A percentile compares a stretch with the other conserved stretches of the same genome.
Conservation (phyloP, 2,113 vertebrate genomes). For the Typhlomys cinereus region DNA sequence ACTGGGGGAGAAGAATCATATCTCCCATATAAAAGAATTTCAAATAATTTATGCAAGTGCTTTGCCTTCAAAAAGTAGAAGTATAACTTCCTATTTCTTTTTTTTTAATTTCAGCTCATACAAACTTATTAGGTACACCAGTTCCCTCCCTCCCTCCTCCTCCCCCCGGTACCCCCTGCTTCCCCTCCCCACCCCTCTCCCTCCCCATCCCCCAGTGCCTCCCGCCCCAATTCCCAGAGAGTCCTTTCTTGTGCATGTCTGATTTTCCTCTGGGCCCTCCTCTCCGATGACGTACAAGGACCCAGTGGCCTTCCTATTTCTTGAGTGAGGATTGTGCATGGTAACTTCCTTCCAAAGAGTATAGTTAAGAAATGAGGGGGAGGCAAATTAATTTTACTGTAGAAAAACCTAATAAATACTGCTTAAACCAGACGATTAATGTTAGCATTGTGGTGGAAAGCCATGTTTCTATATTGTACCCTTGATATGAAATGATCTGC, state of each 20-base stretch:
- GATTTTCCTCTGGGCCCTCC: too few species aligned
- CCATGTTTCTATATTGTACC: slow-evolving; percentile 6
- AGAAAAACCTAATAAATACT: slow-evolving; percentile 3
- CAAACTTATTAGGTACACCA: too few species aligned
- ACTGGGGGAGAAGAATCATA: neutral
- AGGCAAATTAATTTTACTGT: neutral
- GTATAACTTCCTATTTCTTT: neutral
- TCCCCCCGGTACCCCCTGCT: too few species aligned
- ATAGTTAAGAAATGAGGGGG: neutral
- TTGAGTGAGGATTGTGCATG: neutral
- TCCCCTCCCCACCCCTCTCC: too few species aligned
- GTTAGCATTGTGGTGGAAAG: slow-evolving; percentile 18
- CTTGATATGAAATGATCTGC: slow-evolving; percentile 12
- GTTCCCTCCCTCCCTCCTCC: too few species aligned
- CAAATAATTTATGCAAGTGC: slow-evolving; percentile 26
- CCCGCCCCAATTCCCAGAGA: too few species aligned
- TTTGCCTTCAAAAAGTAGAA: neutral
- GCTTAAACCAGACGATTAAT: slow-evolving; percentile 8
- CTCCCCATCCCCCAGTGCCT: too few species aligned
- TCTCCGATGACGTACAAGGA: too few species aligned
- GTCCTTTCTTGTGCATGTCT: too few species aligned
- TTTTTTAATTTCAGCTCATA: too few species aligned
- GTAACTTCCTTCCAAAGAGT: slow-evolving; percentile 1
- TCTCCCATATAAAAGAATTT: neutral
- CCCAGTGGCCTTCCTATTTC: neutral